Evolutionary conservation across 1,140 invertebrate species (phyloP), one percentile per base, ranked within the genome.

Genomic region (Pseudomyrmex dendroicus): DNA sequence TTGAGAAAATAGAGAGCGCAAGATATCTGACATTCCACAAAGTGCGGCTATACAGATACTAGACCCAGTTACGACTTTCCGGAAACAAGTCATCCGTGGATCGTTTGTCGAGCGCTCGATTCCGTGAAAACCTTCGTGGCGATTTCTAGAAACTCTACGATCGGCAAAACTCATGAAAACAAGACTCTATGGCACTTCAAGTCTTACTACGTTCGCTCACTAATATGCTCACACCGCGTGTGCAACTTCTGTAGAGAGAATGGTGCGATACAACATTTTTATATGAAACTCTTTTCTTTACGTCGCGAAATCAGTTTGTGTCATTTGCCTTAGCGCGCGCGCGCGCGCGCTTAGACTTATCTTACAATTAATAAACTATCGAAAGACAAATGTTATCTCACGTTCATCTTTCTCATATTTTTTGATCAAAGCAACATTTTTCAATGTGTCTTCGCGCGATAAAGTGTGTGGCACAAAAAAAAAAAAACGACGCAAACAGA

Each of bases 41-140:
- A 44, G 2, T 64, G n/a, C 12, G 35, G 35, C 35, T 35, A 35
- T 25, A 48, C 20, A 63, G 20, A 56, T 77, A 56, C 25, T 67
- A 68, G 52, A 2, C n/a, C 17, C 17, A 67, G 62, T 68, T 77
- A 46, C 25, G 50, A 68, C 25, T 68, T 77, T 68, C 17, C 74
- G 50, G 52, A 25, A 77, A 67, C 12, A 67, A 67, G 17, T 77
- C 63, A 22, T 77, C 35, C 13, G 12, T 56, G 17, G 12, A 57
- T 13, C 62, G n/a, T 44, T 77, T 25, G 25, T n/a, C 0, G 46
- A 54, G 48, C 56, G 13, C 17, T 56, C 17, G 62, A 56, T 56
- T 77, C 64, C 13, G 13, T 44, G 64, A 68, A 67, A 77, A 67
- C 35, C 13, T 46, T 35, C 12, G 20, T 9, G 25, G 35, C 63